Conservation (phyloP, 2,797 vertebrate genomes). For the Lepus oiostolus region DNA sequence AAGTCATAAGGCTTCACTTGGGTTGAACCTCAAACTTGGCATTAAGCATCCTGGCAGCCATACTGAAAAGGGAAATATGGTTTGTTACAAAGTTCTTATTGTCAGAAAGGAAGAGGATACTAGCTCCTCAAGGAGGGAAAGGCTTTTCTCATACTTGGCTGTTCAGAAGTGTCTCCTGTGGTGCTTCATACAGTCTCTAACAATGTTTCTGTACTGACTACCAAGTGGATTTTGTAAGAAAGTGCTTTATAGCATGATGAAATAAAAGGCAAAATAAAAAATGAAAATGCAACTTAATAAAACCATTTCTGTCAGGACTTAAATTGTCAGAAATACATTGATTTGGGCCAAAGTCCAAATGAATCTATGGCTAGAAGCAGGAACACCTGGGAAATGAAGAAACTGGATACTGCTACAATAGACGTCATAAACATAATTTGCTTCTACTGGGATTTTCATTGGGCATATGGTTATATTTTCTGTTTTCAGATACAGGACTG, state of each 20-base stretch:
- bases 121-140: constrained; percentile 30
- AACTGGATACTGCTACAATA: neutral
- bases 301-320: neutral
- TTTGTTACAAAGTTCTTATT: constrained; percentile 54
- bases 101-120: constrained; percentile 42
- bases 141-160: constrained; percentile 55
- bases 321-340: constrained; percentile 12
- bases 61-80: constrained; percentile 71
- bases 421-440: neutral
- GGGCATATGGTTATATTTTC: neutral
- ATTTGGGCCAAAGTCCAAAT: neutral
- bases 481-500: neutral
- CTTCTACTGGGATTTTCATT: constrained; percentile 30
- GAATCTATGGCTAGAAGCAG: neutral
- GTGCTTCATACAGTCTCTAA: neutral
- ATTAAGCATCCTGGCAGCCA: constrained; percentile 65
- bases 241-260: neutral
- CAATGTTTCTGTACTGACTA: neutral
- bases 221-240: neutral
- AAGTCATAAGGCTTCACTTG: constrained; percentile 65
- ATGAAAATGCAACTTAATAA: constrained; percentile 10
- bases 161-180: constrained; percentile 24
- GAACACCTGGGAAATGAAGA: neutral
- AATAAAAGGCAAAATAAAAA: neutral
- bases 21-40: constrained; percentile 62